Conservation (phyloP, 2,113 vertebrate species). For the Hassar affinis region DNA sequence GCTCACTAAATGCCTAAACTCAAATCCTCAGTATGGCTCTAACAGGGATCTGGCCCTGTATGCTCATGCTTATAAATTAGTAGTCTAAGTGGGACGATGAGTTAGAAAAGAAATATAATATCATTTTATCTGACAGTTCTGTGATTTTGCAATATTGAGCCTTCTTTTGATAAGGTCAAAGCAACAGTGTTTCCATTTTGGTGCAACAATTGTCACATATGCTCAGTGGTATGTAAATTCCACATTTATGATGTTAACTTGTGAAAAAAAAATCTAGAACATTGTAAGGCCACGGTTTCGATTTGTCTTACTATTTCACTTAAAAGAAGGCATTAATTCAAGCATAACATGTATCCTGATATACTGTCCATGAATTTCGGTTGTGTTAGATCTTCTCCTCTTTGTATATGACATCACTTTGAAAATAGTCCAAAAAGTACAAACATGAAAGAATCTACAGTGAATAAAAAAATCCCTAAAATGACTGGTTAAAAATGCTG, state of each 20-base stretch:
- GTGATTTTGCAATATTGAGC: neutral
- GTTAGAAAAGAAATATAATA: neutral
- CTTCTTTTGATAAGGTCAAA: neutral
- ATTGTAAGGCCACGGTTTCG: neutral
- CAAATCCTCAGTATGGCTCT: neutral
- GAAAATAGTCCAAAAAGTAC: neutral
- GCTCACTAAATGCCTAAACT: neutral
- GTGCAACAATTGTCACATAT: neutral
- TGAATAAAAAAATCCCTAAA: neutral
- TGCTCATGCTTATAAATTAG: neutral
- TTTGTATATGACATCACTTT: neutral
- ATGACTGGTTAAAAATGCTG: conserved; percentile 39
- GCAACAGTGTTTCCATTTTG: neutral
- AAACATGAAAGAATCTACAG: neutral
- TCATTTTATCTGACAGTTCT: neutral
- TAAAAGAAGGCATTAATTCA: conserved; percentile 3
- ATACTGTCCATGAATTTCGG: neutral
- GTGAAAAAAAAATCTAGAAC: neutral
- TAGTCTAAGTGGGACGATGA: neutral
- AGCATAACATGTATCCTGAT: neutral
- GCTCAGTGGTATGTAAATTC: neutral
- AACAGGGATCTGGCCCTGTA: neutral
- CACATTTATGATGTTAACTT: neutral
- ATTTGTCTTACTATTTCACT: neutral
- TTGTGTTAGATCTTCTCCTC: neutral